Evolutionary conservation across 2,113 vertebrate species (phyloP).

Genomic region (Psettodes erumei): DNA sequence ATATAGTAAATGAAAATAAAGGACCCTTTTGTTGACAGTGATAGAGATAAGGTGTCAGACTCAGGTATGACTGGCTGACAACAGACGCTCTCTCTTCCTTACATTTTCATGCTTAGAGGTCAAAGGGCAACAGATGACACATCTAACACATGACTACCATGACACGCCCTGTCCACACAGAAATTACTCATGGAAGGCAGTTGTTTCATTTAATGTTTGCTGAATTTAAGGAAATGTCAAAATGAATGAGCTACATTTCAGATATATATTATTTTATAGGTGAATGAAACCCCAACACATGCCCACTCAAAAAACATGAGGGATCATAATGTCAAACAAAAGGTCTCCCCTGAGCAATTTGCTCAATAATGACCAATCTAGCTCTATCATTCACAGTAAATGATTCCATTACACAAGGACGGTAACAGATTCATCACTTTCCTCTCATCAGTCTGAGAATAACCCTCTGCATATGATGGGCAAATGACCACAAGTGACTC

Average conservation of each 20-base stretch:
- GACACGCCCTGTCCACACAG: slow-evolving; percentile 18
- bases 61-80: slow-evolving; percentile 47
- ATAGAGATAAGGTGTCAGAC: slow-evolving; percentile 29
- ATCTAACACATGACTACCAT: slow-evolving; percentile 51
- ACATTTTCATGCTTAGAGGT: slow-evolving; percentile 40
- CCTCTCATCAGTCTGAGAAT: slow-evolving; percentile 63
- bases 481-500: slow-evolving; percentile 58
- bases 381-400: slow-evolving; percentile 53
- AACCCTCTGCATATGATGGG: slow-evolving; percentile 52
- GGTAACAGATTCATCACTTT: slow-evolving; percentile 54
- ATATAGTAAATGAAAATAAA: neutral
- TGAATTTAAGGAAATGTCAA: slow-evolving; percentile 5
- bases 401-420: slow-evolving; percentile 46
- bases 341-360: slow-evolving; percentile 17
- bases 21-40: neutral
- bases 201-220: slow-evolving; percentile 32
- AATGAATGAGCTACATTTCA: slow-evolving; percentile 1
- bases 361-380: slow-evolving; percentile 55
- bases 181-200: slow-evolving; percentile 9
- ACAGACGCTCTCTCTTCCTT: slow-evolving; percentile 38
- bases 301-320: slow-evolving; percentile 7
- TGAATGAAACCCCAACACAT: slow-evolving; percentile 19
- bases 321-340: slow-evolving; percentile 20
- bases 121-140: slow-evolving; percentile 70
- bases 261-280: slow-evolving; percentile 9